A percentile compares a stretch with the other conserved stretches of the same genome.
These are phyloP conservation scores for Oxygymnocypris stewartii DNA, from an alignment of 2,113 vertebrate species.

Conservation along the genomic window DNA sequence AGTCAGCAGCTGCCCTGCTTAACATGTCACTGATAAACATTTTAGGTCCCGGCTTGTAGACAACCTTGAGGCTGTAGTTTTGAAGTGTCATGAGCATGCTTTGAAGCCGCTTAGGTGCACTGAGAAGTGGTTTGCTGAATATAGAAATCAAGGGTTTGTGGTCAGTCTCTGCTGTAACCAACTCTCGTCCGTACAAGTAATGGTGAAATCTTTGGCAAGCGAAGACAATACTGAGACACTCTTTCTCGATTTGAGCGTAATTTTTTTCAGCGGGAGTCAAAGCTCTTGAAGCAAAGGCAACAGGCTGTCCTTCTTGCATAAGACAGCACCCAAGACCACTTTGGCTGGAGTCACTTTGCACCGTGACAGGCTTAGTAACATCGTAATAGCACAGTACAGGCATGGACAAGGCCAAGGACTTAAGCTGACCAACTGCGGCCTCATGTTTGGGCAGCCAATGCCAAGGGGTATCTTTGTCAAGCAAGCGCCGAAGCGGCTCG, in stretches of 20 bases:
- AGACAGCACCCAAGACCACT: slow-evolving; percentile 6
- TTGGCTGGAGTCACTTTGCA: background rate
- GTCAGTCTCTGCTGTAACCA: slow-evolving; percentile 37
- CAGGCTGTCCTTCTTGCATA: background rate
- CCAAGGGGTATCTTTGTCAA: too few relatives aligned
- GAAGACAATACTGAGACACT: slow-evolving; percentile 11
- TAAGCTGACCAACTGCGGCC: too few relatives aligned
- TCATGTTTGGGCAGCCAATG: too few relatives aligned
- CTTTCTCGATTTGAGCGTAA: background rate
- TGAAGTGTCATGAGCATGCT: slow-evolving; percentile 15
- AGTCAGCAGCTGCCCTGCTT: slow-evolving; percentile 13
- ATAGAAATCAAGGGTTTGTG: slow-evolving; percentile 50
- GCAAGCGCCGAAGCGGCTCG: too few relatives aligned
- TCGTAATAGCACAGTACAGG: too few relatives aligned
- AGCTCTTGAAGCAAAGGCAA: too few relatives aligned
- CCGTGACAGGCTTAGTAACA: background rate
- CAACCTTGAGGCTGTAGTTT: slow-evolving; percentile 38
- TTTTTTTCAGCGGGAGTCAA: background rate
- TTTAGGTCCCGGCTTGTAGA: slow-evolving; percentile 46
- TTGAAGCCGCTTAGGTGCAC: too few relatives aligned
- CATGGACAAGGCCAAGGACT: too few relatives aligned
- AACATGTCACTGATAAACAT: slow-evolving; percentile 53
- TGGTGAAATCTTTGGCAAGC: slow-evolving; percentile 3
- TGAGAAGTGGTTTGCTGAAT: slow-evolving; percentile 37
- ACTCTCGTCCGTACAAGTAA: too few relatives aligned